Percentiles rank a stretch among this genome's conserved stretches.
Conservation (phyloP, 2,888 invertebrate genomes). For the Petrolisthes cinctipes region DNA sequence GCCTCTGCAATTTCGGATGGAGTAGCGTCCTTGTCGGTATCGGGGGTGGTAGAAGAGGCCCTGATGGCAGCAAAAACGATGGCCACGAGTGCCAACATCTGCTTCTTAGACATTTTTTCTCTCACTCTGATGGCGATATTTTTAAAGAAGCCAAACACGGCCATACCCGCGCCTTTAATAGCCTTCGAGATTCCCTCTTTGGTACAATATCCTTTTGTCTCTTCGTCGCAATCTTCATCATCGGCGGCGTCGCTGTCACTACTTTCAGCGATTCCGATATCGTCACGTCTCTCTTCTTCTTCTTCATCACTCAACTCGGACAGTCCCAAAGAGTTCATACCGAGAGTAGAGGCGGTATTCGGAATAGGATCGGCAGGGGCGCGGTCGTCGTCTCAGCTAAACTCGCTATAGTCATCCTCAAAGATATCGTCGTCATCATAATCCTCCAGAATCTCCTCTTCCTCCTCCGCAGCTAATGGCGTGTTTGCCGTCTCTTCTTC, state of each 20-base stretch:
- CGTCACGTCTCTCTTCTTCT: not conserved
- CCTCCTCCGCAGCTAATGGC: too few relatives aligned
- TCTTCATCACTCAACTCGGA: not conserved
- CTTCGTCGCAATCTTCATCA: not conserved
- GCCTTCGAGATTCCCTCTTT: not conserved
- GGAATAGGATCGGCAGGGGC: not conserved
- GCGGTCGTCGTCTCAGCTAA: not conserved
- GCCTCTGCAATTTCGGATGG: constrained; percentile 2
- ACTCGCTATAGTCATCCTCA: not conserved
- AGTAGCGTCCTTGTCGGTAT: not conserved
- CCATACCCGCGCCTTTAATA: not conserved
- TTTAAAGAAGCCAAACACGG: not conserved
- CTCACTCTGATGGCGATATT: not conserved
- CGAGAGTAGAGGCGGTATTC: not conserved
- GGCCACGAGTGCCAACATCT: not conserved
- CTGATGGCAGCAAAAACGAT: not conserved
- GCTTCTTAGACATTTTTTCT: not conserved
- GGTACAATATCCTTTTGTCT: not conserved
- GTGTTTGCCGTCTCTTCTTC: not conserved
- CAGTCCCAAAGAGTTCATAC: not conserved
- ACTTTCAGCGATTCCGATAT: too few relatives aligned
- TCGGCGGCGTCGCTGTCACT: too few relatives aligned
- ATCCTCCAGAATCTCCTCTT: constrained; percentile 2
- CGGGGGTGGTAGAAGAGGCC: not conserved
- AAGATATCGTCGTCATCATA: not conserved